Base-by-base conservation (phyloP, 2,797 vertebrate genomes). In the Tauraco hartlaubi region DNA sequence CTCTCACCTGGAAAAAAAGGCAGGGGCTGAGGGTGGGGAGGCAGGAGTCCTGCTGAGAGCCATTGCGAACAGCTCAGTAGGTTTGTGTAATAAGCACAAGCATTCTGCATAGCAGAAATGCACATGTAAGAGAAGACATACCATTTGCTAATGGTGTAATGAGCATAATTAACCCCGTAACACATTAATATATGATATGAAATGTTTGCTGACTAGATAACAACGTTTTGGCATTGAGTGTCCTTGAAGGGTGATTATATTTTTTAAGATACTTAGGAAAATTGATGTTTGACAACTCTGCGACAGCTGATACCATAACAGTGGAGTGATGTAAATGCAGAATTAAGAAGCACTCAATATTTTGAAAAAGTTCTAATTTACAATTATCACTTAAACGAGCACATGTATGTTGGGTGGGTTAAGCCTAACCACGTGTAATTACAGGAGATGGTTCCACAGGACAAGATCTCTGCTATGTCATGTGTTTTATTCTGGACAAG, bases 231-330 rank as follows among this genome's bases (percentile, higher is more conserved):
- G 55, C 66, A 86, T 19, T 46, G 35, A 56, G n/a, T 46, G n/a
- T 72, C 93, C 85, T 77, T 83, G 56, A 83, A 78, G 46, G 15
- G 26, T 80, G 52, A 85, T 43, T 63, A 28, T 52, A 11, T 56
- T 77, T 92, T 94, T 75, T 56, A 56, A 95, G 37, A 59, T 37
- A 39, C 85, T 91, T 87, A 37, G 29, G 43, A 86, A 92, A 94
- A 85, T n/a, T 72, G 41, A 31, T 81, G 73, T 94, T 92, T 84
- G 29, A 62, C 85, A 88, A 81, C 66, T 77, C 31, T 61, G 23
- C 54, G 90, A 43, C 73, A 84, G 51, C 43, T 88, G 69, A 62
- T 79, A 68, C 16, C n/a, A 10, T 43, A 88, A 52, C 48, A 72
- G 62, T 22, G 17, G 15, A 94, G 41, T 25, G 33, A 85, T 51